phyloP scores from a whole-genome alignment of 2,888 invertebrate species.

The Diaperis boleti region DNA sequence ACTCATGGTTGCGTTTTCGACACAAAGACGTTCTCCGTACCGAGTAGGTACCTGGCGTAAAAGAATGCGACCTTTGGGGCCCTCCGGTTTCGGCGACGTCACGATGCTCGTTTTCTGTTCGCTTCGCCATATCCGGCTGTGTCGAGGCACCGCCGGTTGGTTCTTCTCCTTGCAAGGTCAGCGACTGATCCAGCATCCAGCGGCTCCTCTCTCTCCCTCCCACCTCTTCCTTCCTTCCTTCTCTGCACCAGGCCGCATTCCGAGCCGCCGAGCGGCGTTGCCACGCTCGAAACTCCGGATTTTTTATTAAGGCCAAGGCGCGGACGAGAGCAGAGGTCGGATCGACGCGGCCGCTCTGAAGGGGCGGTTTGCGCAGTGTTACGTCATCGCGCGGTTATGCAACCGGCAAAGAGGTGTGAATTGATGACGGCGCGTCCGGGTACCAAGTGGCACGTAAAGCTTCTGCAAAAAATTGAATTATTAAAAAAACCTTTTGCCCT shows the following conservation, averaged over 20 bases:
- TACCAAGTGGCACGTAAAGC: too few relatives aligned
- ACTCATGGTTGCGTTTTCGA: constrained; percentile 11
- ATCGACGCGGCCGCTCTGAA: constrained; percentile 9
- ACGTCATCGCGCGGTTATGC: not conserved
- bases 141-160: constrained; percentile 40
- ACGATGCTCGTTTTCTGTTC: constrained; percentile 53
- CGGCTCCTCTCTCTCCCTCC: constrained; percentile 50
- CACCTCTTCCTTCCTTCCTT: constrained; percentile 65
- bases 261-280: constrained; percentile 54
- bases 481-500: too few relatives aligned
- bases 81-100: constrained; percentile 31
- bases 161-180: constrained; percentile 66
- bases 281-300: constrained; percentile 44
- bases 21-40: too few relatives aligned
- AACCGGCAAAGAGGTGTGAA: too few relatives aligned
- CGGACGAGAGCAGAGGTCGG: constrained; percentile 3
- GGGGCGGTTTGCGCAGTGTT: too few relatives aligned
- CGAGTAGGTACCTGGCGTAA: constrained; percentile 21
- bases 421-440: too few relatives aligned
- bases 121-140: constrained; percentile 62
- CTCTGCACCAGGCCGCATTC: constrained; percentile 56
- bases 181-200: constrained; percentile 61
- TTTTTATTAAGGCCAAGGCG: constrained; percentile 23
- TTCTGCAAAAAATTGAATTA: too few relatives aligned
- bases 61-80: constrained; percentile 40